Percentiles rank a stretch among this genome's conserved stretches.
phyloP scores from a whole-genome alignment of 2,888 invertebrate genomes.

The Atethmia centrago region DNA sequence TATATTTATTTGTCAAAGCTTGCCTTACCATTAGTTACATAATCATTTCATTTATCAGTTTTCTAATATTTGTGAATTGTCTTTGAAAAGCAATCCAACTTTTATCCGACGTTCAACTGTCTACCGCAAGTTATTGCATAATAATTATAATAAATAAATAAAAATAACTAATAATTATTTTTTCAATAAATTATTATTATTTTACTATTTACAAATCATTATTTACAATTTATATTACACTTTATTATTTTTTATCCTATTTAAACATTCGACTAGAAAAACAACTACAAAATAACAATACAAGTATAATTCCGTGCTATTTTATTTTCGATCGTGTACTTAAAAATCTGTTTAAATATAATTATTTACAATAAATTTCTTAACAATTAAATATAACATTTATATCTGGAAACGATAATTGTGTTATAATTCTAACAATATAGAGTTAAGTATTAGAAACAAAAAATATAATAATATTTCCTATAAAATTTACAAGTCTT shows the following conservation, averaged over 20 bases:
- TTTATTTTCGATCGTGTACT: constrained; percentile 64
- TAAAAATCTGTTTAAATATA: constrained; percentile 51
- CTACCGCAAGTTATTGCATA: constrained; percentile 54
- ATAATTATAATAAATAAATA: constrained; percentile 45
- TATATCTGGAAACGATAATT: constrained; percentile 36
- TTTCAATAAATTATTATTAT: constrained; percentile 22
- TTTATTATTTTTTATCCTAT: constrained; percentile 50
- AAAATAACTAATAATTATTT: constrained; percentile 38
- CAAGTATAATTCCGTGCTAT: constrained; percentile 73
- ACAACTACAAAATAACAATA: constrained; percentile 70
- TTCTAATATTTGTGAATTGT: constrained; percentile 65
- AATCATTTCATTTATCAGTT: constrained; percentile 68
- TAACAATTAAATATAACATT: constrained; percentile 51
- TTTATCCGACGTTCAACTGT: constrained; percentile 55
- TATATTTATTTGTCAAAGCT: constrained; percentile 90
- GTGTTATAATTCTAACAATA: constrained; percentile 36
- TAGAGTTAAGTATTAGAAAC: background rate
- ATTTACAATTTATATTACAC: constrained; percentile 67
- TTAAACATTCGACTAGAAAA: constrained; percentile 72
- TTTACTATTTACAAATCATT: constrained; percentile 66
- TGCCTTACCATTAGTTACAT: constrained; percentile 75
- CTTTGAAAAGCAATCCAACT: constrained; percentile 61
- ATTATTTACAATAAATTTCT: constrained; percentile 58
- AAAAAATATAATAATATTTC: background rate
- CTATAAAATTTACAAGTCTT: constrained; percentile 61